Base-by-base conservation (phyloP, 2,888 invertebrate species). In the Nymphalis c-album region DNA sequence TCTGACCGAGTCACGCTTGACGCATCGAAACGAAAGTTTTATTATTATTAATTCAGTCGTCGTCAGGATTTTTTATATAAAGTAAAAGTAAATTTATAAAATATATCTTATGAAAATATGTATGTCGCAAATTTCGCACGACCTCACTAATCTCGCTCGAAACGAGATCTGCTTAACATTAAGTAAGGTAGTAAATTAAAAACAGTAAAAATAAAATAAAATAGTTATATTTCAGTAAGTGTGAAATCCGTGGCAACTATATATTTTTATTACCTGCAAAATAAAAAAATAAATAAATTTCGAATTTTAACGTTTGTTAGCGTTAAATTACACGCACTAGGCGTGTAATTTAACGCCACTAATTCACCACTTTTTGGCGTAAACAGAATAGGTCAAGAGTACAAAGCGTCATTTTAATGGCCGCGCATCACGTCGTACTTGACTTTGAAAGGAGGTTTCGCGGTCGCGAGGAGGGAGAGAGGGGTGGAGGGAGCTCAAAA, bases 401-500 rank as follows among this genome's bases (percentile, higher is more conserved):
- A 74, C 67, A 69, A 69, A 70, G 69, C 69, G 67, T 46, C 50
- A 47, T 45, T 61, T 64, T 68, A 68, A 71, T 70, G 62, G 70
- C 69, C 58, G 60, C 55, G 20, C 65, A 66, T 72, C 74, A 74
- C 75, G 75, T 55, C 31, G 84, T 80, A 80, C 85, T 86, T 88
- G 85, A 85, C 85, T 85, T 83, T 83, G 85, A 78, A 88, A 79
- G 77, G 82, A 84, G 89, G 90, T 90, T 88, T 90, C 83, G 83
- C 83, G 89, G 91, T 72, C 90, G 80, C 66, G 57, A 73, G 74
- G 71, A 69, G 72, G 67, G 66, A 51, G 58, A 68, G 65, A 65
- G 76, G 58, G 68, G 65, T 65, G 76, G 66, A 70, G 70, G 74
- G 77, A 73, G 78, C 77, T 71, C 86, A 81, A 90, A 90, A 91